Conservation (phyloP, 2,888 invertebrate genomes). For the Erpobdella octoculata region DNA sequence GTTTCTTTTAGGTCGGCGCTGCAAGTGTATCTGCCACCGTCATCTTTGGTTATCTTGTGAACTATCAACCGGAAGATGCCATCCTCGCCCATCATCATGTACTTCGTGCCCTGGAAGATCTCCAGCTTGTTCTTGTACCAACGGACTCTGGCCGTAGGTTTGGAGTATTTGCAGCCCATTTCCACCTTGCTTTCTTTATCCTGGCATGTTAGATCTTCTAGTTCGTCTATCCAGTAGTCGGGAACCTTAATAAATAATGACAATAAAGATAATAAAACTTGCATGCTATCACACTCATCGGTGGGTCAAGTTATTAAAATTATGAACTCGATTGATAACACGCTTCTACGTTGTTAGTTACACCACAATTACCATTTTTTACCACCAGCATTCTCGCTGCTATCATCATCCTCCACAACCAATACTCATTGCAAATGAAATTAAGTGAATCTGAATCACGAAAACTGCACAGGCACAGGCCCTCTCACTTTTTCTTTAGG, state of each 20-base stretch:
- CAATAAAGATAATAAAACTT: too few species aligned
- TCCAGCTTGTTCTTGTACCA: slow-evolving; percentile 65
- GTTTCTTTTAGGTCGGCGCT: slow-evolving; percentile 83
- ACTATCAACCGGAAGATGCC: slow-evolving; percentile 79
- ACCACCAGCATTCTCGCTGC: too few species aligned
- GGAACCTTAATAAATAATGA: slow-evolving; percentile 28
- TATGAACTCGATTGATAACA: too few species aligned
- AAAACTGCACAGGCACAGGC: too few species aligned
- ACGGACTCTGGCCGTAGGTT: slow-evolving; percentile 65
- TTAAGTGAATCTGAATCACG: too few species aligned
- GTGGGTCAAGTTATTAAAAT: too few species aligned
- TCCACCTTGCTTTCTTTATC: slow-evolving; percentile 91
- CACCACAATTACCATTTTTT: too few species aligned
- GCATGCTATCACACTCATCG: too few species aligned
- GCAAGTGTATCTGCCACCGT: slow-evolving; percentile 89
- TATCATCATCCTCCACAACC: too few species aligned
- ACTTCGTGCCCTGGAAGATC: slow-evolving; percentile 81
- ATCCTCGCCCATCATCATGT: slow-evolving; percentile 76
- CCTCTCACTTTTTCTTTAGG: slow-evolving; percentile 29
- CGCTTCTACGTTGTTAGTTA: too few species aligned
- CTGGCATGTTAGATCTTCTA: slow-evolving; percentile 87
- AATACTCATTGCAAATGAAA: too few species aligned
- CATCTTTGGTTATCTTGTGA: slow-evolving; percentile 66
- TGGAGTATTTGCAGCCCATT: slow-evolving; percentile 89
- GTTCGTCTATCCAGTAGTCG: slow-evolving; percentile 72